A percentile compares a stretch with the other conserved stretches of the same genome.
phyloP scores from a whole-genome alignment of 2,888 invertebrate genomes.

The Euzophera pinguis region DNA sequence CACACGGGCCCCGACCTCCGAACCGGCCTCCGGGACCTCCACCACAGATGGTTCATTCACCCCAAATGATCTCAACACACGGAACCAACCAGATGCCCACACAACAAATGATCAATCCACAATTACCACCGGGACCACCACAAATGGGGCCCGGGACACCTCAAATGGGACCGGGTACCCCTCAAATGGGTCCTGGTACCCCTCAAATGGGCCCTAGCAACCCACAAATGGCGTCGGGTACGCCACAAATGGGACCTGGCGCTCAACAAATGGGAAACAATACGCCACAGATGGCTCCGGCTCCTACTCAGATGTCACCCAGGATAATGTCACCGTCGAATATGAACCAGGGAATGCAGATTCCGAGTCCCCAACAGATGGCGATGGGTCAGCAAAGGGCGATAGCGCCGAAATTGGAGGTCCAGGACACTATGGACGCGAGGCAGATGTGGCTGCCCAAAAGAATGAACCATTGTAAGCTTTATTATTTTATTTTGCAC shows the following conservation, averaged over 20 bases:
- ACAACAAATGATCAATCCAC: constrained; percentile 28
- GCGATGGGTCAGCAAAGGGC: constrained; percentile 62
- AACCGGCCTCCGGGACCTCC: constrained; percentile 57
- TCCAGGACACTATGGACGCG: constrained; percentile 80
- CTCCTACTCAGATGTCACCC: constrained; percentile 69
- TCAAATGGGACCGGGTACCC: constrained; percentile 49
- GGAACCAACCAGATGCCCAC: constrained; percentile 23
- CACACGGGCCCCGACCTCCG: constrained; percentile 58
- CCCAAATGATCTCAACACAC: constrained; percentile 35
- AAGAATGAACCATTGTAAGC: constrained; percentile 84
- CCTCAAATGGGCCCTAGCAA: constrained; percentile 42
- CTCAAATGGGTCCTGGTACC: constrained; percentile 49
- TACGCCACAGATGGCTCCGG: constrained; percentile 64
- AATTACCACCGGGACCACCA: constrained; percentile 34
- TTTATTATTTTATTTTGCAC: constrained; percentile 51
- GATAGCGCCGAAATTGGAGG: constrained; percentile 80
- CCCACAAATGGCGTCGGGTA: constrained; percentile 38
- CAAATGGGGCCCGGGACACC: constrained; percentile 47
- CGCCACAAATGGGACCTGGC: constrained; percentile 41
- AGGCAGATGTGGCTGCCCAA: constrained; percentile 83
- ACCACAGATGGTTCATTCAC: constrained; percentile 48
- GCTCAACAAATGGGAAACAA: constrained; percentile 47
- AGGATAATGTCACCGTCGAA: constrained; percentile 55
- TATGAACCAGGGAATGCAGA: constrained; percentile 63
- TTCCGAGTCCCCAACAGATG: constrained; percentile 62